These are phyloP conservation scores for Hedya salicella DNA, from an alignment of 2,888 invertebrate species.

Conservation along the genomic window DNA sequence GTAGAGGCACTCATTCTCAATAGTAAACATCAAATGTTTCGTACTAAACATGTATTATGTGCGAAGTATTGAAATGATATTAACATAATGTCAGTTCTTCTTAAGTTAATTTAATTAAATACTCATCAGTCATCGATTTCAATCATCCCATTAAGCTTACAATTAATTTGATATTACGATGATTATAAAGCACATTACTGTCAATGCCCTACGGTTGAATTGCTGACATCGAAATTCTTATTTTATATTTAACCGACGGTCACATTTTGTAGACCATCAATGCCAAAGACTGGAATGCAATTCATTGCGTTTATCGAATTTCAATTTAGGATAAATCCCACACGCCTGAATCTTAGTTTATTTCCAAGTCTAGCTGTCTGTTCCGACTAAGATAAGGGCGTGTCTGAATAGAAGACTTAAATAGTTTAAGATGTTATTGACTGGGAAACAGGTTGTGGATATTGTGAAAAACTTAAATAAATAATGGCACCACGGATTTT, in stretches of 20 bases:
- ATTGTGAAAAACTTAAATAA: constrained; percentile 8
- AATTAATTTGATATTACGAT: not conserved
- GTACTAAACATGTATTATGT: not conserved
- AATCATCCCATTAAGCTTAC: constrained; percentile 3
- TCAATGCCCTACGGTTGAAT: constrained; percentile 4
- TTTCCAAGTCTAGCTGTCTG: constrained; percentile 28
- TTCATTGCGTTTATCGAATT: constrained; percentile 45
- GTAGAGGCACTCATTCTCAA: not conserved
- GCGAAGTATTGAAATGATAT: constrained; percentile 7
- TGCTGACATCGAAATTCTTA: constrained; percentile 20
- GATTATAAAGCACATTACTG: not conserved
- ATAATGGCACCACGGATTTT: not conserved
- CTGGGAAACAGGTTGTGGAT: constrained; percentile 7
- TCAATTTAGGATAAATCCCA: constrained; percentile 41
- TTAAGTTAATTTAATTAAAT: constrained; percentile 10
- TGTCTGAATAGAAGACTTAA: constrained; percentile 39
- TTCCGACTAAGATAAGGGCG: constrained; percentile 35
- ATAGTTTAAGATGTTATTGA: constrained; percentile 33
- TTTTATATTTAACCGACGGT: constrained; percentile 27
- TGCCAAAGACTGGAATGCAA: constrained; percentile 63
- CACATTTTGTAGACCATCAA: constrained; percentile 50
- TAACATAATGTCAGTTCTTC: not conserved
- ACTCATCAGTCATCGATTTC: constrained; percentile 8
- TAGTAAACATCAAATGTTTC: not conserved
- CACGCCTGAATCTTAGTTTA: constrained; percentile 41